phyloP scores from a whole-genome alignment of 2,888 invertebrate species.

The Vandiemenella viatica region DNA sequence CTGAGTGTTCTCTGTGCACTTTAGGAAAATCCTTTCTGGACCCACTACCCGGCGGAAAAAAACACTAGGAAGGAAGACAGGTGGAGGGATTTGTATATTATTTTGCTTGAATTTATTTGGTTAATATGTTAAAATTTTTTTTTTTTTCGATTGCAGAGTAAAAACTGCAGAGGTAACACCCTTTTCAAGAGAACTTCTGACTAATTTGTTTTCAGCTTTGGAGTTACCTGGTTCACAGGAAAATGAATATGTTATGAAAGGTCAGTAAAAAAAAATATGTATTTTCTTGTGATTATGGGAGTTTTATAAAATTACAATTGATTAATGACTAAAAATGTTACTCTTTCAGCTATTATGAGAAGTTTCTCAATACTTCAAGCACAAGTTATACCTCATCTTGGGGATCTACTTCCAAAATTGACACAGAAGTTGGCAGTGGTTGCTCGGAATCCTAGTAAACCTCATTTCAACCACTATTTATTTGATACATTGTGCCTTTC shows the following conservation, averaged over 20 bases:
- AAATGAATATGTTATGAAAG: constrained; percentile 97
- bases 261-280: constrained; percentile 30
- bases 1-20: no score
- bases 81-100: no score
- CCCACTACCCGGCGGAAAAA: no score
- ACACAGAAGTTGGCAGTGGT: constrained; percentile 69
- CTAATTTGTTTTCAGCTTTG: constrained; percentile 60
- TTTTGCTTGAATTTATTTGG: no score
- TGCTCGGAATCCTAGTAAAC: constrained; percentile 87
- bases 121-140: constrained; percentile 1
- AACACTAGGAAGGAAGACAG: no score
- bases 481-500: constrained; percentile 88
- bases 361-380: constrained; percentile 70
- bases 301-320: background rate
- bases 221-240: constrained; percentile 62
- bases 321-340: no score
- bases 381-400: constrained; percentile 61
- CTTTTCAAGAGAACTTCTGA: constrained; percentile 50
- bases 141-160: constrained; percentile 31
- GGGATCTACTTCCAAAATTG: constrained; percentile 65
- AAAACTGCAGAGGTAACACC: constrained; percentile 46
- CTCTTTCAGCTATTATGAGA: constrained; percentile 77
- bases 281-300: background rate
- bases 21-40: no score
- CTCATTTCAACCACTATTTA: constrained; percentile 95